These are phyloP conservation scores for Phaenicophaeus curvirostris DNA, from an alignment of 2,797 vertebrate species.

Conservation along the genomic window DNA sequence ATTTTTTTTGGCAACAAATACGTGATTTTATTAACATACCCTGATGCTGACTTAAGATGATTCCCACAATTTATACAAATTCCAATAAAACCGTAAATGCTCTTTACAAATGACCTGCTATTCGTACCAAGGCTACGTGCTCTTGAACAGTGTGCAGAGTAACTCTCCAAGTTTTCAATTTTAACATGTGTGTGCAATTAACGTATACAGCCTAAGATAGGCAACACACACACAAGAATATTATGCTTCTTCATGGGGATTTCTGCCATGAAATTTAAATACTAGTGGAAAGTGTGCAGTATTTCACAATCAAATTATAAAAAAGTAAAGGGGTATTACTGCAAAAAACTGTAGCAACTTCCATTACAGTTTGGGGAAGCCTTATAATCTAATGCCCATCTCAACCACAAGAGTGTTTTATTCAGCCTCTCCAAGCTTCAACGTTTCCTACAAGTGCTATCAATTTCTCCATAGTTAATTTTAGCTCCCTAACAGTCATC, in stretches of 20 bases:
- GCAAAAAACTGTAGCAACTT: neutral
- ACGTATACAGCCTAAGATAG: neutral
- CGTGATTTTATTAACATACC: neutral
- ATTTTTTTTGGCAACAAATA: neutral
- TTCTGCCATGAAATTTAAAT: neutral
- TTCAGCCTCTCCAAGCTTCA: neutral
- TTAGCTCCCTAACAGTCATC: neutral
- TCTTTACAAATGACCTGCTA: neutral
- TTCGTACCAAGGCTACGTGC: neutral
- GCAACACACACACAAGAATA: neutral
- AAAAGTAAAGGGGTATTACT: neutral
- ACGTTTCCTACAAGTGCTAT: neutral
- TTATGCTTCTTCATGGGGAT: neutral
- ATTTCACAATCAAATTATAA: neutral
- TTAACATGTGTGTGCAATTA: rapidly evolving
- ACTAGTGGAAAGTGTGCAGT: neutral
- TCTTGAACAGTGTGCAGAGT: rapidly evolving
- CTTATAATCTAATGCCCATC: neutral
- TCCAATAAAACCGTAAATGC: neutral
- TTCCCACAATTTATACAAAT: neutral
- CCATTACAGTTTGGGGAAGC: neutral
- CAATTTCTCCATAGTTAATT: neutral
- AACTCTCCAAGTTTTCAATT: neutral
- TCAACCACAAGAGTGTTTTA: neutral
- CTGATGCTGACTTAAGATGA: neutral